Conservation (phyloP, 1,140 invertebrate species). For the Tribolium madens region DNA sequence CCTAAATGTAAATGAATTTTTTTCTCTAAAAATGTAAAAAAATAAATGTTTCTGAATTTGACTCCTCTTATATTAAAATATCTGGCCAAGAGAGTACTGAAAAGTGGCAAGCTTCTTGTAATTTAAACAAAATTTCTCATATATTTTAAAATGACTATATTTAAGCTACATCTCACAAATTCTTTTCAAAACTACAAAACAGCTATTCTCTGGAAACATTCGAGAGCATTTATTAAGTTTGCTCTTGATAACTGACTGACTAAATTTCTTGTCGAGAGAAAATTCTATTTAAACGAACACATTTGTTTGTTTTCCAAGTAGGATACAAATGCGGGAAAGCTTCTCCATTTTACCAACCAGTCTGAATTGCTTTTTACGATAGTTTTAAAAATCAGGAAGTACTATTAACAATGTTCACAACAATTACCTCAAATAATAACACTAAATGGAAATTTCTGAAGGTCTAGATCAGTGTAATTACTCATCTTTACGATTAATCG, state of each 20-base stretch:
- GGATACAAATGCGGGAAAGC: background rate
- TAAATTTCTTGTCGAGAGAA: background rate
- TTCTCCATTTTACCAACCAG: background rate
- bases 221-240: background rate
- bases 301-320: background rate
- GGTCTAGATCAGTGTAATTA: slow-evolving; percentile 16
- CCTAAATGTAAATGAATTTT: too few species aligned
- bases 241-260: background rate
- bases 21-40: too few species aligned
- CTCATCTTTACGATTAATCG: background rate
- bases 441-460: slow-evolving; percentile 5
- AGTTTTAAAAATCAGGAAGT: slow-evolving; percentile 1
- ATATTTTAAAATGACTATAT: too few species aligned
- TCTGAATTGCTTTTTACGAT: slow-evolving; percentile 13
- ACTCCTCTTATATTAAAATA: too few species aligned
- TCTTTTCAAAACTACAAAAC: background rate
- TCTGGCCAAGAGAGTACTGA: too few species aligned
- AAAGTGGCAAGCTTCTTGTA: too few species aligned
- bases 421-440: background rate
- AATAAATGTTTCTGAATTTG: too few species aligned
- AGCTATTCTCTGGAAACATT: background rate
- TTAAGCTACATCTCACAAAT: background rate
- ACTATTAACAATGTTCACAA: background rate
- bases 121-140: too few species aligned
- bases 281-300: background rate